Evolutionary conservation across 2,888 invertebrate species (phyloP).

Genomic region (Volucella zonaria): DNA sequence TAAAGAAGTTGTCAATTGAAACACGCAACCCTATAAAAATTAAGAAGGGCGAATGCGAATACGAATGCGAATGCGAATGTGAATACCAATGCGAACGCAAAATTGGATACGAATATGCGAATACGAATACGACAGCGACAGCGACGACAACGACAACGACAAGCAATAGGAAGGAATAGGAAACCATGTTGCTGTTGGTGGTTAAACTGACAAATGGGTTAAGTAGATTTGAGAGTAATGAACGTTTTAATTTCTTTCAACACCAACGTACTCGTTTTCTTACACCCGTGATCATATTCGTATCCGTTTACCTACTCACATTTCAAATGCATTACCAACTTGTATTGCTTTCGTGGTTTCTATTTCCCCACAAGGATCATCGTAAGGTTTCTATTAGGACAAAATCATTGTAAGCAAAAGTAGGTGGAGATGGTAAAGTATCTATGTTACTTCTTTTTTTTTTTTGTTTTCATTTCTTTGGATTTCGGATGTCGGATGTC

Average conservation of each 20-base stretch:
- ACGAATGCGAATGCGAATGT: neutral
- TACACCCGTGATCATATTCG: too few species aligned
- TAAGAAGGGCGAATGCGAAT: slow-evolving; percentile 9
- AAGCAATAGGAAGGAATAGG: too few species aligned
- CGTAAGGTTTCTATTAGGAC: neutral
- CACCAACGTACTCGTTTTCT: neutral
- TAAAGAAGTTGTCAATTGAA: slow-evolving; percentile 40
- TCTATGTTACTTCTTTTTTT: neutral
- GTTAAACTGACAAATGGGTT: slow-evolving; percentile 36
- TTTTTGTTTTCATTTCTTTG: neutral
- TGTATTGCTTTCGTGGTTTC: slow-evolving; percentile 3
- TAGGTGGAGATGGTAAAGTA: neutral
- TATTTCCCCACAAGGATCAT: neutral
- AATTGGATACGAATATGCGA: too few species aligned
- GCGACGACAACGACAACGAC: too few species aligned
- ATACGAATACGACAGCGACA: too few species aligned
- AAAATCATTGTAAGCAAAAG: neutral
- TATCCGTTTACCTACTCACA: neutral
- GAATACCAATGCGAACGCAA: too few species aligned
- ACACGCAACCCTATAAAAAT: slow-evolving; percentile 6
- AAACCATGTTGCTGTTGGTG: neutral
- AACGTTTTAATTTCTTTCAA: neutral
- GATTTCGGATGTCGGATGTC: too few species aligned
- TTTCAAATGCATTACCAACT: slow-evolving; percentile 16
- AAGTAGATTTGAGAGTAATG: slow-evolving; percentile 38